Percentiles rank a stretch among this genome's conserved stretches.
Evolutionary conservation across 2,113 vertebrate species (phyloP).

Genomic region (Sapajus apella): DNA sequence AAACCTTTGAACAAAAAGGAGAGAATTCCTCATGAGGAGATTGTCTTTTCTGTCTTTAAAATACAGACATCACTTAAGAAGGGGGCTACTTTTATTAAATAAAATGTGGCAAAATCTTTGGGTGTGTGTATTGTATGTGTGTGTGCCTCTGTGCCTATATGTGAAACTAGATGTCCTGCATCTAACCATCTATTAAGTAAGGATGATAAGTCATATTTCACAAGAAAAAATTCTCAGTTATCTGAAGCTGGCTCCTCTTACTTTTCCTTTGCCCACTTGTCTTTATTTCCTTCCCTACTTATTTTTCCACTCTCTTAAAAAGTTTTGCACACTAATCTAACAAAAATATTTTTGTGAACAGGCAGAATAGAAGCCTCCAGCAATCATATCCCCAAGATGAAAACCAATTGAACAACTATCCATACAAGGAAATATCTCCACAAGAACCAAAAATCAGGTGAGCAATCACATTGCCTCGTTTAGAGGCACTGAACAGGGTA

Average conservation of each 20-base stretch:
- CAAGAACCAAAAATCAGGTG: no score
- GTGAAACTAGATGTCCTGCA: not conserved
- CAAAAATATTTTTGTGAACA: not conserved
- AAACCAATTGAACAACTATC: no score
- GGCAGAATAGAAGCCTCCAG: no score
- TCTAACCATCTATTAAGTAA: not conserved
- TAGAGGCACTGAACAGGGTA: no score
- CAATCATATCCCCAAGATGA: no score
- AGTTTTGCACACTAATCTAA: not conserved
- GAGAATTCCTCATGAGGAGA: not conserved
- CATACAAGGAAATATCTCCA: no score
- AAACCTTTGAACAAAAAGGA: not conserved
- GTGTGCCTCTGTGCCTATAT: not conserved
- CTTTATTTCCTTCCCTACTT: not conserved
- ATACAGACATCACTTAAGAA: not conserved
- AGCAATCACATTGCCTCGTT: no score
- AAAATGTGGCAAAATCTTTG: not conserved
- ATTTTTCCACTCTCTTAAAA: not conserved
- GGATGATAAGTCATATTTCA: not conserved
- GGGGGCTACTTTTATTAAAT: not conserved
- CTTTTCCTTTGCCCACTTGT: not conserved
- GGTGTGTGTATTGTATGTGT: not conserved
- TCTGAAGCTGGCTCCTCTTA: not conserved
- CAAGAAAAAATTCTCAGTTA: not conserved
- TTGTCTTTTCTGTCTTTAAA: not conserved